phyloP scores from a whole-genome alignment of 1,140 invertebrate species.

The Ganaspis sp. region DNA sequence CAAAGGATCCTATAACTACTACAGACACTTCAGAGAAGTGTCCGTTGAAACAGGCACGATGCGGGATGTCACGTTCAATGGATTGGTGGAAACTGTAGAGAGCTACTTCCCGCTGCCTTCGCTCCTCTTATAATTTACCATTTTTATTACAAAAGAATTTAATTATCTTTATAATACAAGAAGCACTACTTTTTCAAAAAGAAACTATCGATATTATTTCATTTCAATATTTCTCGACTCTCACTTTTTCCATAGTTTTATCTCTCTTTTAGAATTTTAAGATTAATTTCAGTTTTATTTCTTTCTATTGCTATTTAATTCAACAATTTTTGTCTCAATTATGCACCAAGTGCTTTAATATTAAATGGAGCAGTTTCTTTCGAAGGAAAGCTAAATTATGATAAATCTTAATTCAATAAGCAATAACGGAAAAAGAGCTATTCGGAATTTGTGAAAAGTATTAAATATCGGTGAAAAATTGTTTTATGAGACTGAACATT shows the following conservation, averaged over 20 bases:
- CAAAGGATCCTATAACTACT: constrained; percentile 55
- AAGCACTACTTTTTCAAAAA: too few species aligned
- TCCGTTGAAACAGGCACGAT: constrained; percentile 69
- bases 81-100: constrained; percentile 66
- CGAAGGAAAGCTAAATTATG: too few species aligned
- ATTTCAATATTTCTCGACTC: neutral
- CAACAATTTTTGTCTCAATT: neutral
- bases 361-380: too few species aligned
- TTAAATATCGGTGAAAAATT: too few species aligned
- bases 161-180: too few species aligned
- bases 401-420: too few species aligned
- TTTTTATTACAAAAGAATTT: too few species aligned
- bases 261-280: constrained; percentile 26
- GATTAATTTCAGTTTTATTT: constrained; percentile 11
- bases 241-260: constrained; percentile 27
- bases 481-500: too few species aligned
- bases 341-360: too few species aligned
- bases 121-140: neutral
- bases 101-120: constrained; percentile 68
- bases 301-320: constrained; percentile 20
- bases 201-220: too few species aligned
- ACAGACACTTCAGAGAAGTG: constrained; percentile 57
- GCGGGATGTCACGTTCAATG: constrained; percentile 63
- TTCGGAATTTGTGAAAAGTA: too few species aligned
- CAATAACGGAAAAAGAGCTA: too few species aligned